A percentile compares a stretch with the other conserved stretches of the same genome.
These are phyloP conservation scores for Anoplolepis gracilipes DNA, from an alignment of 1,140 invertebrate genomes.

Conservation along the genomic window DNA sequence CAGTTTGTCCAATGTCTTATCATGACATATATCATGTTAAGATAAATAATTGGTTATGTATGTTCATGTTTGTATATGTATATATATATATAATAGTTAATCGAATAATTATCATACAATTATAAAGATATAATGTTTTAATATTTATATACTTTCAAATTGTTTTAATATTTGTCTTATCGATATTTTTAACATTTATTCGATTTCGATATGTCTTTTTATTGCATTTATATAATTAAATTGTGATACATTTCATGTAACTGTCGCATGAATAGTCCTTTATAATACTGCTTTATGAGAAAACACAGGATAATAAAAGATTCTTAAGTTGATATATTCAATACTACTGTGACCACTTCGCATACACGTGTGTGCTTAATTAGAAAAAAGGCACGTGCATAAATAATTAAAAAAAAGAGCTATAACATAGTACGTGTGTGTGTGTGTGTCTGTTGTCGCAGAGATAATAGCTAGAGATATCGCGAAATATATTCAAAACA, in stretches of 20 bases:
- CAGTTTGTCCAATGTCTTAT: conserved; percentile 4
- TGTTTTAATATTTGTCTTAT: background rate
- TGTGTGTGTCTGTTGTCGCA: background rate
- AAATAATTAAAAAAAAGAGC: conserved; percentile 24
- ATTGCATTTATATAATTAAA: conserved; percentile 3
- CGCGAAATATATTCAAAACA: conserved; percentile 2
- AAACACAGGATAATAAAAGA: background rate
- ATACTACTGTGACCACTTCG: background rate
- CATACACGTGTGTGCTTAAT: conserved; percentile 20
- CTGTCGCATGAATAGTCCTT: background rate
- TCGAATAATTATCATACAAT: conserved; percentile 13
- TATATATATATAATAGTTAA: background rate
- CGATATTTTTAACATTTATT: background rate
- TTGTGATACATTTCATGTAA: conserved; percentile 2
- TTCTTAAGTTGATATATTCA: conserved; percentile 1
- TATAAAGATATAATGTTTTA: background rate
- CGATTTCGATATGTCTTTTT: background rate
- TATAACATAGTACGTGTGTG: background rate
- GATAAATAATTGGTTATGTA: background rate
- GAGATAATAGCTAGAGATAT: conserved; percentile 29
- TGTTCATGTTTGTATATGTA: no score
- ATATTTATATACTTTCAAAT: no score
- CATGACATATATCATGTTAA: background rate
- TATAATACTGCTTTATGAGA: background rate
- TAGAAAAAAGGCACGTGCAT: background rate